Percentiles rank a stretch among this genome's conserved stretches.
Evolutionary conservation across 2,888 invertebrate genomes (phyloP).

Genomic region (Punctoribates punctum): DNA sequence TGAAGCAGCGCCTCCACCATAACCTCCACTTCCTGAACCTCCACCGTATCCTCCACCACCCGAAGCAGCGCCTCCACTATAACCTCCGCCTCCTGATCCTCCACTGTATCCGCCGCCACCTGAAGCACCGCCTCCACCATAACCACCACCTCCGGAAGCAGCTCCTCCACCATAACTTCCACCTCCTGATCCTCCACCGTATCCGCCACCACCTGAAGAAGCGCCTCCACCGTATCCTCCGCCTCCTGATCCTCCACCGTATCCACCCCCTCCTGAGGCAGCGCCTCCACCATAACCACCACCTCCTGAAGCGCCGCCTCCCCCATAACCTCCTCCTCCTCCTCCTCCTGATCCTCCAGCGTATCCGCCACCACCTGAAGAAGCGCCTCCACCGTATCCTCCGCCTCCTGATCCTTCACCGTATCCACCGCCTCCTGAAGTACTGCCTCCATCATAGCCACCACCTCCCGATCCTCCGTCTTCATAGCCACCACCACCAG

Average conservation of each 20-base stretch:
- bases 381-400: background rate
- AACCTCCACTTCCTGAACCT: background rate
- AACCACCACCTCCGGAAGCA: too few species aligned
- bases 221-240: slow-evolving; percentile 28
- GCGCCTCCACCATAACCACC: background rate
- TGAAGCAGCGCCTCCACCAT: background rate
- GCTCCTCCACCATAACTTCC: slow-evolving; percentile 33
- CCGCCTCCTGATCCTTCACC: background rate
- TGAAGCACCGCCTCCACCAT: too few species aligned
- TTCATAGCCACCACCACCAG: background rate
- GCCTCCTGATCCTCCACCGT: slow-evolving; percentile 27
- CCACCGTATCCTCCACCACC: background rate
- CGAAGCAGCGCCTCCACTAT: background rate
- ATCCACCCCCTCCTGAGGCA: background rate
- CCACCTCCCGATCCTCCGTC: too few species aligned
- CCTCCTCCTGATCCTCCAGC: slow-evolving; percentile 4
- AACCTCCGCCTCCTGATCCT: background rate
- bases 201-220: background rate
- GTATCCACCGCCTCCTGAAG: background rate
- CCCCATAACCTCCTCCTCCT: background rate
- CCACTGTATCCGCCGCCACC: background rate
- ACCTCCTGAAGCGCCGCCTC: background rate
- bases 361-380: background rate
- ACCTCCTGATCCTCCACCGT: slow-evolving; percentile 15
- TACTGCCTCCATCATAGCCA: too few species aligned